These are phyloP conservation scores for Leptura quadrifasciata DNA, from an alignment of 2,888 invertebrate species.

Conservation along the genomic window DNA sequence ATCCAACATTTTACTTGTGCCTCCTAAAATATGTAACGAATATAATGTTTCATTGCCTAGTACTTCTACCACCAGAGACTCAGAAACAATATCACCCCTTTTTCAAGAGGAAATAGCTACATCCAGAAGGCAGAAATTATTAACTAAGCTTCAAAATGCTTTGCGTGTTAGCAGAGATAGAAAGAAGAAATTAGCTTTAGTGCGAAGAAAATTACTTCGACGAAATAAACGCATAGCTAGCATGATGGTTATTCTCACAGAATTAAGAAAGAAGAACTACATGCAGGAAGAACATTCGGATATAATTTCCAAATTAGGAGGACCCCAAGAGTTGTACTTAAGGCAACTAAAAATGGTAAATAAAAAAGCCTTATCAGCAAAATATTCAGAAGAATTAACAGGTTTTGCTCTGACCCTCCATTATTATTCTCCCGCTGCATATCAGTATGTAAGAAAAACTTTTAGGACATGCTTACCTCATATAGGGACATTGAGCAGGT, in stretches of 20 bases:
- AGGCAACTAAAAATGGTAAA: conserved; percentile 18
- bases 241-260: neutral
- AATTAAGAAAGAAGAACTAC: neutral
- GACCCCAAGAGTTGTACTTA: conserved; percentile 37
- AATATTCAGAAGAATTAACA: conserved; percentile 40
- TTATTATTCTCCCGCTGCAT: conserved; percentile 43
- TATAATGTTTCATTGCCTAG: no score
- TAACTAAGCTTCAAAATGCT: neutral
- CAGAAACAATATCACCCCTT: no score
- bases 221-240: neutral
- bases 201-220: neutral
- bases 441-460: conserved; percentile 34
- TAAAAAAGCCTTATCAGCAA: neutral
- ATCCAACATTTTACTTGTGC: no score
- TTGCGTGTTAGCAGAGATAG: neutral
- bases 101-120: no score
- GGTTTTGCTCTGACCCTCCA: conserved; percentile 39
- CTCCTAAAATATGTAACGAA: no score
- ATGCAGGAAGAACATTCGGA: conserved; percentile 2
- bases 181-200: neutral
- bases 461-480: conserved; percentile 44
- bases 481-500: conserved; percentile 28
- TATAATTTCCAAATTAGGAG: conserved; percentile 25
- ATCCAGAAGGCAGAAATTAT: conserved; percentile 1
- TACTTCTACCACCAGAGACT: no score